phyloP scores from a whole-genome alignment of 2,797 vertebrate genomes.

The Falco biarmicus region DNA sequence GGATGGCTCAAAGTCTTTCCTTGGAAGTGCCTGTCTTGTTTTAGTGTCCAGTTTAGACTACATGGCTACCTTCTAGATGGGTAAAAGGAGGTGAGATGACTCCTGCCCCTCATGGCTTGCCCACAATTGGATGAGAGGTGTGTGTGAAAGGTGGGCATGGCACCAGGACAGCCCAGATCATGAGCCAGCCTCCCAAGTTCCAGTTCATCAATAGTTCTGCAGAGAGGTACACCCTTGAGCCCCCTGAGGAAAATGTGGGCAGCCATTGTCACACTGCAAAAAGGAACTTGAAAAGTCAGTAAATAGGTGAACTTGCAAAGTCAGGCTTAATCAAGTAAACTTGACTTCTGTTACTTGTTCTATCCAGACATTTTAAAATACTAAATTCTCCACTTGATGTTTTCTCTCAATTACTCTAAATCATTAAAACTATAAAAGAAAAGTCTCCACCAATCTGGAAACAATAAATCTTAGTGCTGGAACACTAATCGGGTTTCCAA shows the following conservation, averaged over 20 bases:
- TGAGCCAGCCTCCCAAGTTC: neutral
- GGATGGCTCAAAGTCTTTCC: neutral
- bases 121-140: neutral
- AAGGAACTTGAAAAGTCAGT: neutral
- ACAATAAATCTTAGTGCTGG: conserved; percentile 56
- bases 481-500: conserved; percentile 14
- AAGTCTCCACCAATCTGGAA: conserved; percentile 54
- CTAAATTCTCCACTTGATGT: neutral
- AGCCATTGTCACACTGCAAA: neutral
- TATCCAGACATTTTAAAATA: neutral
- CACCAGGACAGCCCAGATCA: neutral
- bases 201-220: neutral
- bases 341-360: neutral
- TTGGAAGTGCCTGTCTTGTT: neutral
- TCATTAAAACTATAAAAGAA: conserved; percentile 28
- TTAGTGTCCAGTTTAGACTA: neutral
- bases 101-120: neutral
- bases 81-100: neutral
- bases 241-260: rapidly evolving
- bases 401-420: conserved; percentile 38
- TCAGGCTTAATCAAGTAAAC: neutral
- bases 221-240: neutral
- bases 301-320: neutral
- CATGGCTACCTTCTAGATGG: neutral
- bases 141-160: neutral